Evolutionary conservation across 35 echinoderm and acorn worm genomes (phyloP), one percentile per base, ranked within the genome.

Genomic region (Ptychodera flava): DNA sequence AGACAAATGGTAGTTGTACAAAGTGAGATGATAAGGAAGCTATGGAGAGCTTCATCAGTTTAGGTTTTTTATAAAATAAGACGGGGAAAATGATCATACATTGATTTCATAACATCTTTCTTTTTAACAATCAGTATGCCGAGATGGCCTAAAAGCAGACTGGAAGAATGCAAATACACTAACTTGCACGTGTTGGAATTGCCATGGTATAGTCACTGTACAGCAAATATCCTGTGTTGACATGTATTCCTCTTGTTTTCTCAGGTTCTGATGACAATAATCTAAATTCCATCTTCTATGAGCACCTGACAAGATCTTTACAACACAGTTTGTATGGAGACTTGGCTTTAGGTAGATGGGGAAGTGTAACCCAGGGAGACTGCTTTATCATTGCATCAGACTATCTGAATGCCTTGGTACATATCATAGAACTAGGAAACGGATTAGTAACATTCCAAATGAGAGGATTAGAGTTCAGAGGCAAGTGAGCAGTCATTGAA

Each of bases 201-300:
- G n/a, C n/a, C n/a, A n/a, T n/a, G n/a, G n/a, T n/a, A n/a, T n/a
- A n/a, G n/a, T n/a, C n/a, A n/a, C n/a, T n/a, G n/a, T n/a, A n/a
- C n/a, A n/a, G n/a, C n/a, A n/a, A n/a, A n/a, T n/a, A n/a, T n/a
- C n/a, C n/a, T n/a, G n/a, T n/a, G n/a, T n/a, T n/a, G n/a, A n/a
- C n/a, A n/a, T n/a, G n/a, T n/a, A n/a, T n/a, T n/a, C n/a, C n/a
- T 6, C 22, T 64, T 22, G 22, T 64, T 22, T 64, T 64, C 22
- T 64, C 89, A 96, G 94, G 94, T 31, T 92, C 92, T 16, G 95
- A 98, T 82, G 88, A 92, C 86, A 94, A 98, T 81, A 98, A 97
- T 38, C 90, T 98, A 29, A 93, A 98, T 86, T 98, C 95, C 64
- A 98, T 98, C 78, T 97, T 98, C 86, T 98, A 94, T 79, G 95